phyloP scores from a whole-genome alignment of 2,797 vertebrate genomes.

The Alosa sapidissima region DNA sequence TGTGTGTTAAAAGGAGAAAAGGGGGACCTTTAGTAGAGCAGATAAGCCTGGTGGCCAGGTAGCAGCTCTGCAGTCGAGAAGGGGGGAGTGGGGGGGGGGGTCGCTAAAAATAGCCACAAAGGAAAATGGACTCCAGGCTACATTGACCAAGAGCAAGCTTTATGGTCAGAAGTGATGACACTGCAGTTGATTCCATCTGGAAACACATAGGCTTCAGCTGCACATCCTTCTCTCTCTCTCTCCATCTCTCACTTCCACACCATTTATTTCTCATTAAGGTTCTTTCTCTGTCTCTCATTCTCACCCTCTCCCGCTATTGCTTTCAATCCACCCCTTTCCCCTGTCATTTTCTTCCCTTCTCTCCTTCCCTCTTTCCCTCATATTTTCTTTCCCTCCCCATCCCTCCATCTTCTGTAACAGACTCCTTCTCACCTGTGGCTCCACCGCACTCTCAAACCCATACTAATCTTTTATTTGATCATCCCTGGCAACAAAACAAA shows the following conservation, averaged over 20 bases:
- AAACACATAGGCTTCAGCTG: slow-evolving; percentile 43
- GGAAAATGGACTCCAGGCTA: slow-evolving; percentile 67
- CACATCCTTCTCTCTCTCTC: slow-evolving; percentile 38
- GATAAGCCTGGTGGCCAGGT: slow-evolving; percentile 6
- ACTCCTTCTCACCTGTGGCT: neutral
- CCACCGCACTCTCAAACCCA: neutral
- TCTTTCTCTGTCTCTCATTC: neutral
- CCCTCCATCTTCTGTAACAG: neutral
- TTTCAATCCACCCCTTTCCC: neutral
- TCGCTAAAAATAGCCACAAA: slow-evolving; percentile 70
- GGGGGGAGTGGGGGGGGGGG: neutral
- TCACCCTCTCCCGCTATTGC: neutral
- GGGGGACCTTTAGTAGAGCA: neutral
- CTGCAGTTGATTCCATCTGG: slow-evolving; percentile 58
- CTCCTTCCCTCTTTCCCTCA: neutral
- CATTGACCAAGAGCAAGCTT: slow-evolving; percentile 69
- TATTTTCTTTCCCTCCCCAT: neutral
- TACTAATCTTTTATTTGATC: neutral
- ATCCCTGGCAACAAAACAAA: neutral
- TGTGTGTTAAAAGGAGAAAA: neutral
- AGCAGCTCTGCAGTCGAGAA: neutral
- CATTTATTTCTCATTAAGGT: slow-evolving; percentile 15
- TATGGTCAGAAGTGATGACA: slow-evolving; percentile 69
- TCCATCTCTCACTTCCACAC: slow-evolving; percentile 23
- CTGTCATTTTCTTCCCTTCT: neutral